Evolutionary conservation across 2,888 invertebrate genomes (phyloP).

Genomic region (Metopia argyrocephala): DNA sequence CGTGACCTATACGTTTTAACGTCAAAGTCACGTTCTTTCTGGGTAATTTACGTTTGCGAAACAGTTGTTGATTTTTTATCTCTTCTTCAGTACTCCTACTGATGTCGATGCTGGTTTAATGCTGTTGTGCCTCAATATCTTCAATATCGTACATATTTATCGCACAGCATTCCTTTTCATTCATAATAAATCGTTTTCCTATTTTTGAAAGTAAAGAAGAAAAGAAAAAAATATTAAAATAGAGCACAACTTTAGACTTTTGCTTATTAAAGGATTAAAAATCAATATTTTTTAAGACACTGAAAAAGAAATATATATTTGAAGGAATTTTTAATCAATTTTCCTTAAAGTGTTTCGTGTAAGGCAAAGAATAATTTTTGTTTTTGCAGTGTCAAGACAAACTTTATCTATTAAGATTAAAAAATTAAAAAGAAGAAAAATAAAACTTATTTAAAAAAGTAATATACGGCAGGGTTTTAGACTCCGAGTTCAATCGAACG

Average conservation of each 20-base stretch:
- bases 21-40: slow-evolving; percentile 77
- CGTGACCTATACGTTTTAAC: slow-evolving; percentile 64
- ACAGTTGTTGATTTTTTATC: slow-evolving; percentile 59
- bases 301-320: neutral
- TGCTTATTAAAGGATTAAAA: slow-evolving; percentile 10
- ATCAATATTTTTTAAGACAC: slow-evolving; percentile 23
- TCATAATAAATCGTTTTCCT: slow-evolving; percentile 6
- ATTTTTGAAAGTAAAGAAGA: slow-evolving; percentile 10
- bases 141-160: neutral
- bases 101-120: neutral
- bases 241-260: neutral
- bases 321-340: neutral
- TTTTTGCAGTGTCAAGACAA: too few species aligned
- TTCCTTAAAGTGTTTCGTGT: too few species aligned
- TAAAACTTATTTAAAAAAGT: too few species aligned
- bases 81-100: neutral
- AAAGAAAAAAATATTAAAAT: neutral
- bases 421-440: too few species aligned
- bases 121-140: neutral
- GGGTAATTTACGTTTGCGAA: slow-evolving; percentile 76
- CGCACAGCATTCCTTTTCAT: slow-evolving; percentile 26
- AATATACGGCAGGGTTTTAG: too few species aligned
- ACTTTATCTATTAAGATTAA: too few species aligned
- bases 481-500: too few species aligned
- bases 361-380: too few species aligned